Base-by-base conservation (phyloP, 2,797 vertebrate genomes). In the Tadarida brasiliensis region DNA sequence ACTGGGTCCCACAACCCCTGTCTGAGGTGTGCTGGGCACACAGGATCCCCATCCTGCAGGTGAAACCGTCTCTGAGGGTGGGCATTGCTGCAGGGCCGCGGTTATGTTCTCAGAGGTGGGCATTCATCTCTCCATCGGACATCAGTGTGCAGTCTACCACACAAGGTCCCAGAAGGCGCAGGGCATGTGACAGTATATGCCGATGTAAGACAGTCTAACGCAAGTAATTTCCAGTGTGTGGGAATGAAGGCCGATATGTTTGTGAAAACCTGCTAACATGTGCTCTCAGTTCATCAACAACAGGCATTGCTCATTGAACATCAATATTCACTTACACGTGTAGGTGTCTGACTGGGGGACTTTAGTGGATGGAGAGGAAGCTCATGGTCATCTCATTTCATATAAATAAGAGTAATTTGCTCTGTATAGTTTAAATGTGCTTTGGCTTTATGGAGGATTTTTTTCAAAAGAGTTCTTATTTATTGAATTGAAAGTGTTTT, bases 31-130 rank as follows among this genome's bases (percentile, higher is more conserved):
- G 26, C 67, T 54, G 3, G 47, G 56, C 26, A 71, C 47, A 78
- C 49, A 2, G 15, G 0, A 1, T 16, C 44, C 16, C 57, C 6
- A 4, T n/a, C 17, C 24, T 10, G 4, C n/a, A 8, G 19, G 6
- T 7, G 65, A 26, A 11, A 7, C 6, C 0, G 33, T 24, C 33
- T 87, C 39, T n/a, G n/a, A 16, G 39, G 19, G 65, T 20, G 44
- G 5, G 15, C 24, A 14, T 39, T 16, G 10, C 8, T 22, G 30
- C 44, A 39, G 14, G 14, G 70, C 70, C 68, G 39, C 9, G 16
- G 26, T 39, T 5, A 0, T 17, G 35, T 51, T 47, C 35, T 20
- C 71, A 35, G 51, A 68, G 19, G 22, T 4, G 26, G 73, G 22
- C 39, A 30, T 49, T 3, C 1, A 10, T 59, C 33, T n/a, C 11